Conservation (phyloP, 2,888 invertebrate genomes). For the Cyrtodaria siliqua region DNA sequence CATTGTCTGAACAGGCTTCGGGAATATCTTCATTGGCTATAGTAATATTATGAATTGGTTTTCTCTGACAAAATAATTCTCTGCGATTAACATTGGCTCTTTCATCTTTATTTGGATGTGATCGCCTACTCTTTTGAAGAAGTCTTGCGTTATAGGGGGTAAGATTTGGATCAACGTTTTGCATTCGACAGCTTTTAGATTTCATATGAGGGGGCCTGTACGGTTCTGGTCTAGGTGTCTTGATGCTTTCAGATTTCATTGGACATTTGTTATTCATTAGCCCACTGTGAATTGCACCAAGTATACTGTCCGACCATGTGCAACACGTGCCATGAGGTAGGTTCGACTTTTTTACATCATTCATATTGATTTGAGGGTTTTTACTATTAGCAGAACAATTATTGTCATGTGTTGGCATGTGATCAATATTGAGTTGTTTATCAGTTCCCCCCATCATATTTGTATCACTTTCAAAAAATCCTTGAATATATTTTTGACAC, state of each 20-base stretch:
- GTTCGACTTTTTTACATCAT: too few relatives aligned
- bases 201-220: conserved; percentile 27
- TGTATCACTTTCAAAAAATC: too few relatives aligned
- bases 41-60: too few relatives aligned
- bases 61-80: background rate
- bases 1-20: too few relatives aligned
- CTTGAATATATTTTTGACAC: background rate
- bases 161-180: conserved; percentile 21
- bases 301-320: conserved; percentile 16
- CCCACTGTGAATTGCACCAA: conserved; percentile 19
- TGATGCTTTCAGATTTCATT: background rate
- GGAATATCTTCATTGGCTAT: too few relatives aligned
- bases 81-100: background rate
- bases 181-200: background rate
- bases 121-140: conserved; percentile 43
- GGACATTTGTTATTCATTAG: conserved; percentile 6
- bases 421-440: too few relatives aligned
- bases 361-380: too few relatives aligned
- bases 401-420: too few relatives aligned
- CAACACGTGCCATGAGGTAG: background rate
- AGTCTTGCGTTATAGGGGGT: conserved; percentile 58
- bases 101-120: background rate
- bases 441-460: too few relatives aligned
- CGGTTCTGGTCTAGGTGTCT: background rate
- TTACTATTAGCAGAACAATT: too few relatives aligned